Evolutionary conservation across 2,888 invertebrate genomes (phyloP).

Genomic region (Eudasyphora cyanicolor): DNA sequence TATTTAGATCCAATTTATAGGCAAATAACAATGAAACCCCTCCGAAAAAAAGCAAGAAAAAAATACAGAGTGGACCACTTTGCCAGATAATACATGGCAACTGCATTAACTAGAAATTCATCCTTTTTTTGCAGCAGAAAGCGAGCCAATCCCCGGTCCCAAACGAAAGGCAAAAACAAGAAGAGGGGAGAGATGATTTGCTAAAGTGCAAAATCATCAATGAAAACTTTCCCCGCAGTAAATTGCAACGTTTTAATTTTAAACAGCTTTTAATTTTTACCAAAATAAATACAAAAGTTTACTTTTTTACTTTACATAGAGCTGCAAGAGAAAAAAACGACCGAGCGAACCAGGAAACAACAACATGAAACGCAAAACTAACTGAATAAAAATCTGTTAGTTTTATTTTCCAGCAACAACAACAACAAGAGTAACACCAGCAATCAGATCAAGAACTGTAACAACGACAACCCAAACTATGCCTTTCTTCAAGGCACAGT

Average conservation of each 20-base stretch:
- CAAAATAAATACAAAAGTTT: slow-evolving; percentile 54
- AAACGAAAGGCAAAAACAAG: neutral
- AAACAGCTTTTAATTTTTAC: slow-evolving; percentile 64
- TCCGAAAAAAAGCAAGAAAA: neutral
- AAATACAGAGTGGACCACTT: slow-evolving; percentile 13
- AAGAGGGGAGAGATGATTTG: neutral
- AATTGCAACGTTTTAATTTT: slow-evolving; percentile 66
- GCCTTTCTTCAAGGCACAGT: slow-evolving; percentile 32
- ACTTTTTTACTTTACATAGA: slow-evolving; percentile 26
- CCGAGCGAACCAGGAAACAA: neutral
- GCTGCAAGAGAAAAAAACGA: neutral
- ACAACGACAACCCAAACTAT: slow-evolving; percentile 24
- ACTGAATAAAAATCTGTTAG: neutral
- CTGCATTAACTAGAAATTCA: neutral
- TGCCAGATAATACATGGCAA: slow-evolving; percentile 23
- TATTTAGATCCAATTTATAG: slow-evolving; percentile 16
- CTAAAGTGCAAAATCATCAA: slow-evolving; percentile 65
- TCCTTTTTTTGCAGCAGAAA: neutral
- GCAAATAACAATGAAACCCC: slow-evolving; percentile 25
- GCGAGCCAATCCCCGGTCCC: neutral
- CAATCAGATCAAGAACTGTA: slow-evolving; percentile 3
- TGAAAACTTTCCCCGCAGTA: slow-evolving; percentile 62
- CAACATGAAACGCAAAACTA: neutral
- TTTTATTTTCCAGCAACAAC: slow-evolving; percentile 1
- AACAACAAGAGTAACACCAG: neutral